Percentiles rank a stretch among this genome's conserved stretches.
phyloP scores from a whole-genome alignment of 37 sponge, comb jelly and placozoan species.

The Cliona cf. orientalis region DNA sequence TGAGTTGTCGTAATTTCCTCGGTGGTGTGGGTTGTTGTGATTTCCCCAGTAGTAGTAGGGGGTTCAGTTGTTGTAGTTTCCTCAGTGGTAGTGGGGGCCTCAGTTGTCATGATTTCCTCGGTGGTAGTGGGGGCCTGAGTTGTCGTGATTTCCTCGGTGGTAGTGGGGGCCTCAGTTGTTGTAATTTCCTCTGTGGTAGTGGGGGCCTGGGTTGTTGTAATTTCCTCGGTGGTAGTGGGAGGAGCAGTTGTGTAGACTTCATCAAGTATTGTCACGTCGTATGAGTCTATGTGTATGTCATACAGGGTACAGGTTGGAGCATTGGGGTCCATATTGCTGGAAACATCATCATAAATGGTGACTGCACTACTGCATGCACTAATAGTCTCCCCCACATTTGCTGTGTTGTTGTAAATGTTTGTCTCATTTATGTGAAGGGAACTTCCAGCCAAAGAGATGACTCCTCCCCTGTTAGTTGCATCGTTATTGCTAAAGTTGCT shows the following conservation, averaged over 20 bases:
- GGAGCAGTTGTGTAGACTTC: neutral
- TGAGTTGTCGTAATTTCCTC: no score
- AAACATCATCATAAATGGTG: neutral
- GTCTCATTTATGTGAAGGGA: neutral
- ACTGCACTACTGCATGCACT: neutral
- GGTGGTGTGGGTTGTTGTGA: no score
- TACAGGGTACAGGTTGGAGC: neutral
- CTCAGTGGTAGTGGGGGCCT: slow-evolving; percentile 2
- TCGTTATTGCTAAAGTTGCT: neutral
- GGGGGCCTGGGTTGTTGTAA: neutral
- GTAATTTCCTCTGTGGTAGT: slow-evolving; percentile 1
- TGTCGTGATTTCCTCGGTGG: neutral
- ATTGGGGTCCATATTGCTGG: neutral
- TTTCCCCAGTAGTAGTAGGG: neutral
- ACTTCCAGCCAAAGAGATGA: neutral
- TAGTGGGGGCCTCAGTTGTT: neutral
- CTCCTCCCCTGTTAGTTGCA: neutral
- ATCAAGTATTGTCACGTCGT: neutral
- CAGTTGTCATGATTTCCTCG: neutral
- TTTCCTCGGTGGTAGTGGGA: neutral
- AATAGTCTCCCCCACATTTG: neutral
- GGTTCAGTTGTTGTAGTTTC: neutral
- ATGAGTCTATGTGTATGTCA: neutral
- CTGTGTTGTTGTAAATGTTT: neutral
- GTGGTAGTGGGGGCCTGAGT: neutral